Evolutionary conservation across 2,797 vertebrate genomes (phyloP), one percentile per base, ranked within the genome.

Genomic region (Scolopax rusticola): DNA sequence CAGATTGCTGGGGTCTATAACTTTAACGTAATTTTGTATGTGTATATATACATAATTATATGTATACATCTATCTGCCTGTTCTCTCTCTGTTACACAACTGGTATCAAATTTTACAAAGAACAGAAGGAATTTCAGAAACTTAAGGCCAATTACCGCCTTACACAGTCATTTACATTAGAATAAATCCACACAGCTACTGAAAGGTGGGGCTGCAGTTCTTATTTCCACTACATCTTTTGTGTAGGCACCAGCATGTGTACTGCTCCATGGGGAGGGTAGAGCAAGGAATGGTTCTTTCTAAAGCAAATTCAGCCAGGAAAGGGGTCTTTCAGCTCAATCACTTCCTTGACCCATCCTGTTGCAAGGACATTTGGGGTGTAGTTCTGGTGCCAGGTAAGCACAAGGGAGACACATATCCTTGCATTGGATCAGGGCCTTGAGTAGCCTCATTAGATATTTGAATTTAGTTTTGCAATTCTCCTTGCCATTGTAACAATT

Each of bases 301-400:
- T 67, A 38, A 81, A 77, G 41, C 4, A 74, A 51, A 57, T 78
- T 25, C 28, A n/a, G 15, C 15, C 16, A 57, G 43, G 25, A 74
- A 28, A 40, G 11, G 6, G 65, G 15, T 54, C 9, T 75, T 65
- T 27, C 38, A 68, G 32, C 41, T 68, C 5, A 5, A 7, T 11
- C 1, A 0, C 4, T 85, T 87, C 53, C 32, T 36, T 41, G 60
- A 18, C 30, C 20, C 2, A 0, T 48, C 36, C 43, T 2, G 0
- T 4, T 59, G 36, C 0, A 0, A 65, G 50, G 20, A 54, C 18
- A 4, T 50, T 88, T 56, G 36, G 19, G 32, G 15, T 84, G 30
- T 28, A 30, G 10, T n/a, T 64, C 45, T 77, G 30, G 27, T 33
- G 41, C 9, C 60, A 60, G 40, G 17, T 21, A n/a, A 82, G 47